phyloP scores from a whole-genome alignment of 2,888 invertebrate genomes.

The Drosophila mimica region DNA sequence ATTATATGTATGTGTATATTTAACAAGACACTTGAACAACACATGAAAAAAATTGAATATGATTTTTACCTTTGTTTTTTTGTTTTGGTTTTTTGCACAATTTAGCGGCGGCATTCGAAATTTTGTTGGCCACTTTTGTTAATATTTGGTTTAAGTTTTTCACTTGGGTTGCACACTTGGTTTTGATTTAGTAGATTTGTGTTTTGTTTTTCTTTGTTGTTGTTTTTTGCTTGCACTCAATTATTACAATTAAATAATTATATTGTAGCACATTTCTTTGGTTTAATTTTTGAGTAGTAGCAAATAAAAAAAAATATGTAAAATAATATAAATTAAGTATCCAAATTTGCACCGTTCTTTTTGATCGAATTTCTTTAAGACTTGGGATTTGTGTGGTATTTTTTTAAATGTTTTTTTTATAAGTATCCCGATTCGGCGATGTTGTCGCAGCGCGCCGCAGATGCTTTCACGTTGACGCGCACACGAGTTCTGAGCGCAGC shows the following conservation, averaged over 20 bases:
- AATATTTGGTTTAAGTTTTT: slow-evolving; percentile 33
- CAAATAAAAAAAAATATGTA: slow-evolving; percentile 37
- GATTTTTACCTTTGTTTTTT: slow-evolving; percentile 28
- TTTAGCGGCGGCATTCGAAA: slow-evolving; percentile 75
- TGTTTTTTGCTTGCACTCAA: slow-evolving; percentile 41
- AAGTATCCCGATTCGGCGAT: slow-evolving; percentile 24
- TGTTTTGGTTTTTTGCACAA: slow-evolving; percentile 52
- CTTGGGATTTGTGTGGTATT: slow-evolving; percentile 12
- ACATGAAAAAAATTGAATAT: slow-evolving; percentile 41
- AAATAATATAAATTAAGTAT: slow-evolving; percentile 36
- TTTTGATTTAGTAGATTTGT: not conserved
- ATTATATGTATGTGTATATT: slow-evolving; percentile 6
- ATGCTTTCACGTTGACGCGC: slow-evolving; percentile 82
- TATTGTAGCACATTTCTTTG: slow-evolving; percentile 57
- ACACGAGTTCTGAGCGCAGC: slow-evolving; percentile 82
- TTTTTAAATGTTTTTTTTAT: slow-evolving; percentile 5
- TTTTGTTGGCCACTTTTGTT: slow-evolving; percentile 24
- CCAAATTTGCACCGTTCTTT: slow-evolving; percentile 45
- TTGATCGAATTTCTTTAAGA: slow-evolving; percentile 18
- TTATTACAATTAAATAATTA: slow-evolving; percentile 21
- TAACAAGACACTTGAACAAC: slow-evolving; percentile 34
- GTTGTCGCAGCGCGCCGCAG: slow-evolving; percentile 60
- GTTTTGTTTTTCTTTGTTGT: slow-evolving; percentile 2
- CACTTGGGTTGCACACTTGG: slow-evolving; percentile 31
- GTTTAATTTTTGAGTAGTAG: slow-evolving; percentile 30